These are phyloP conservation scores for Zaprionus nigranus DNA, from an alignment of 1,140 invertebrate genomes.

Conservation along the genomic window DNA sequence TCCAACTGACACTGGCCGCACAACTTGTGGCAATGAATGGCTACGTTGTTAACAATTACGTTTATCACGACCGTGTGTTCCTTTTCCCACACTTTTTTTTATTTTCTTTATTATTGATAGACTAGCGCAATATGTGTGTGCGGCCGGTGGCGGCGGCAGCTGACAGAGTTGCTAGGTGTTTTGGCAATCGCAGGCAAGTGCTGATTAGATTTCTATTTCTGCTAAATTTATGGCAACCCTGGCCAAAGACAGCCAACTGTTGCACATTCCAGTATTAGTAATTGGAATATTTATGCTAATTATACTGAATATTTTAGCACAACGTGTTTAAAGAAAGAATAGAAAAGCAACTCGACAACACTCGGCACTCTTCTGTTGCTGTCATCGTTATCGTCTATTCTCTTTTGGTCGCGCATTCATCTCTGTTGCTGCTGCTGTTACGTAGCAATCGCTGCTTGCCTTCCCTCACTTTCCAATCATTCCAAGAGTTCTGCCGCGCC, in stretches of 20 bases:
- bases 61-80: constrained; percentile 47
- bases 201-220: not conserved
- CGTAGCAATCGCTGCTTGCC: constrained; percentile 58
- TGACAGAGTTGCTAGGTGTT: constrained; percentile 61
- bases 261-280: constrained; percentile 26
- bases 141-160: constrained; percentile 38
- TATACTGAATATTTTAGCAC: constrained; percentile 5
- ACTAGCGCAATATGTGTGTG: not conserved
- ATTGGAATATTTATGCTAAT: constrained; percentile 32
- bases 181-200: not conserved
- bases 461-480: constrained; percentile 58
- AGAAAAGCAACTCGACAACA: constrained; percentile 26
- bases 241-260: constrained; percentile 30
- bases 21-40: constrained; percentile 20
- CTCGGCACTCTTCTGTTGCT: constrained; percentile 17
- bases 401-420: constrained; percentile 42
- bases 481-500: constrained; percentile 39
- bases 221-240: constrained; percentile 24
- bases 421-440: constrained; percentile 49
- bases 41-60: constrained; percentile 43
- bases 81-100: constrained; percentile 16
- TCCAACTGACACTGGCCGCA: constrained; percentile 32
- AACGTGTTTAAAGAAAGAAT: not conserved
- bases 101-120: constrained; percentile 34
- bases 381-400: constrained; percentile 34